A percentile compares a stretch with the other conserved stretches of the same genome.
Evolutionary conservation across 2,888 invertebrate genomes (phyloP).

Genomic region (Herminia tarsipennalis): DNA sequence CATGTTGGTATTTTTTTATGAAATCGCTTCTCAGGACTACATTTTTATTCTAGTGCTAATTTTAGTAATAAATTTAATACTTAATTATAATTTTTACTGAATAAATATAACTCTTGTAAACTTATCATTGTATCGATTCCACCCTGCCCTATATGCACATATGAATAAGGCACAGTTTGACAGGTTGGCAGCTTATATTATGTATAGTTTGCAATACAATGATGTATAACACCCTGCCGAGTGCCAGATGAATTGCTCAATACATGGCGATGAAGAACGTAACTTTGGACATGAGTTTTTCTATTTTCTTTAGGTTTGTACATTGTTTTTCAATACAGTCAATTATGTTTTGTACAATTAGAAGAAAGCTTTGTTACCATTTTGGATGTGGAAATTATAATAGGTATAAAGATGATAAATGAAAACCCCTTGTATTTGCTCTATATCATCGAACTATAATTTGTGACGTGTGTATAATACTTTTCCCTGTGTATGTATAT

Average conservation of each 20-base stretch:
- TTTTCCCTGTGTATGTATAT: slow-evolving; percentile 82
- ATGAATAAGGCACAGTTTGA: slow-evolving; percentile 42
- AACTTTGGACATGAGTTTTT: slow-evolving; percentile 19
- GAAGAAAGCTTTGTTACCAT: slow-evolving; percentile 41
- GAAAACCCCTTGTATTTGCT: slow-evolving; percentile 50
- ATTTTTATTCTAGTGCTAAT: slow-evolving; percentile 67
- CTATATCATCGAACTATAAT: slow-evolving; percentile 68
- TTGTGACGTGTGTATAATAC: slow-evolving; percentile 79
- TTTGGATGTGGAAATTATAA: slow-evolving; percentile 44
- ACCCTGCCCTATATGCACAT: slow-evolving; percentile 56
- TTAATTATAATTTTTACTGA: slow-evolving; percentile 71
- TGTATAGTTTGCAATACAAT: slow-evolving; percentile 15
- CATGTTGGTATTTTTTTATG: slow-evolving; percentile 46
- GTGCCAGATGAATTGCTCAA: slow-evolving; percentile 35
- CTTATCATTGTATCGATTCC: slow-evolving; percentile 65
- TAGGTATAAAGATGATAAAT: slow-evolving; percentile 41
- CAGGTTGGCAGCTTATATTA: slow-evolving; percentile 22
- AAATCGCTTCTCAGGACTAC: slow-evolving; percentile 53
- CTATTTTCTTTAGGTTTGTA: slow-evolving; percentile 27
- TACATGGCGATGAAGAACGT: slow-evolving; percentile 14
- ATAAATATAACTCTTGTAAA: slow-evolving; percentile 71
- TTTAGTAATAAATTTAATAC: slow-evolving; percentile 70
- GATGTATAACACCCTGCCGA: slow-evolving; percentile 5
- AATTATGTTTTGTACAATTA: slow-evolving; percentile 35
- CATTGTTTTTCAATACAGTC: slow-evolving; percentile 33